These are phyloP conservation scores for Drosophila pseudotalamancana DNA, from an alignment of 2,888 invertebrate species.

Conservation along the genomic window DNA sequence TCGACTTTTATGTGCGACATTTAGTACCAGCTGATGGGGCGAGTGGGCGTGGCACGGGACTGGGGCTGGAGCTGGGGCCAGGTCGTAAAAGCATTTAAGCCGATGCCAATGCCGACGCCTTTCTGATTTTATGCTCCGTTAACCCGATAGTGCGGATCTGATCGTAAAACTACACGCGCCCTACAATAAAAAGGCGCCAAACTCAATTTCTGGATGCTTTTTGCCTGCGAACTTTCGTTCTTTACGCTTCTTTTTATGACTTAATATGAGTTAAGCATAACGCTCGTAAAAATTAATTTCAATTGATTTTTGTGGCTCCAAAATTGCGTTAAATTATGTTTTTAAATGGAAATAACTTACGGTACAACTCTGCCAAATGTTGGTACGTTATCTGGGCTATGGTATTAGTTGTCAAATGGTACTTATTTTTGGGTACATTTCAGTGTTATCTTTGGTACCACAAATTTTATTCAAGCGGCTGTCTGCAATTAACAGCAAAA, in stretches of 20 bases:
- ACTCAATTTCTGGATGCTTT: constrained; percentile 61
- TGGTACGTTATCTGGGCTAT: no score
- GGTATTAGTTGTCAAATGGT: no score
- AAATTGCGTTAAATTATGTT: no score
- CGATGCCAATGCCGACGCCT: constrained; percentile 61
- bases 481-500: no score
- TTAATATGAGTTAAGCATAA: constrained; percentile 25
- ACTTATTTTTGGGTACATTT: no score
- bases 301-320: constrained; percentile 49
- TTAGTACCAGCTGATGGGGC: constrained; percentile 44
- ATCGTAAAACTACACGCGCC: constrained; percentile 77
- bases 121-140: constrained; percentile 72
- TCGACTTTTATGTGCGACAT: constrained; percentile 68
- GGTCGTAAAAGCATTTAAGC: constrained; percentile 72
- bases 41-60: background rate
- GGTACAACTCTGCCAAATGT: no score
- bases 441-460: no score
- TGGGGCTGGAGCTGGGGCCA: background rate
- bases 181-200: constrained; percentile 61
- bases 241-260: constrained; percentile 56
- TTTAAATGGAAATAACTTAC: no score
- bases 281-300: constrained; percentile 69
- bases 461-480: no score
- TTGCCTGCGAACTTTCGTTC: constrained; percentile 1
- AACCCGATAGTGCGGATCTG: constrained; percentile 56